Conservation (phyloP, 2,797 vertebrate species). For the Acipenser transmontanus region DNA sequence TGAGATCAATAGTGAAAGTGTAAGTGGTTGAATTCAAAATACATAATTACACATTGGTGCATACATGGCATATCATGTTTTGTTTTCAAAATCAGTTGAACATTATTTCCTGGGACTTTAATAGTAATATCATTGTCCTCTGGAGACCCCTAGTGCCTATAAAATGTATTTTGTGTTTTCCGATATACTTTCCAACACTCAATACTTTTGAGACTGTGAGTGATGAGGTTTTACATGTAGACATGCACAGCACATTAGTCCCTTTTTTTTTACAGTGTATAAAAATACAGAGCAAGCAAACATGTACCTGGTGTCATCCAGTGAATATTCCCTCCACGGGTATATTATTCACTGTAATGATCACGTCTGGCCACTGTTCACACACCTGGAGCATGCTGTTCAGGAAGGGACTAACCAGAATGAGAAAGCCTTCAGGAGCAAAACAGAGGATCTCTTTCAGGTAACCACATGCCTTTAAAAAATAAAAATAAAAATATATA, state of each 20-base stretch:
- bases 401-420: conserved; percentile 61
- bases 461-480: conserved; percentile 35
- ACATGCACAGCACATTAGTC: conserved; percentile 17
- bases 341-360: conserved; percentile 61
- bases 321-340: conserved; percentile 61
- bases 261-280: conserved; percentile 48
- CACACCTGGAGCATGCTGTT: conserved; percentile 65
- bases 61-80: too few species aligned
- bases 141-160: too few species aligned
- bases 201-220: background rate
- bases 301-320: conserved; percentile 58
- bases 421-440: conserved; percentile 46
- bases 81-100: too few species aligned
- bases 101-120: too few species aligned
- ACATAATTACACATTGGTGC: too few species aligned
- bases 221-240: conserved; percentile 2
- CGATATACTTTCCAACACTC: background rate
- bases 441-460: conserved; percentile 49
- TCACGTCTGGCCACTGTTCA: conserved; percentile 67
- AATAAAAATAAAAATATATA: background rate
- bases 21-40: too few species aligned
- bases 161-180: background rate
- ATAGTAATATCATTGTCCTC: too few species aligned
- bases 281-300: conserved; percentile 60
- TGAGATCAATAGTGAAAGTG: too few species aligned